These are phyloP conservation scores for Odontamblyopus lacepedii DNA, from an alignment of 2,797 vertebrate species.

Conservation along the genomic window DNA sequence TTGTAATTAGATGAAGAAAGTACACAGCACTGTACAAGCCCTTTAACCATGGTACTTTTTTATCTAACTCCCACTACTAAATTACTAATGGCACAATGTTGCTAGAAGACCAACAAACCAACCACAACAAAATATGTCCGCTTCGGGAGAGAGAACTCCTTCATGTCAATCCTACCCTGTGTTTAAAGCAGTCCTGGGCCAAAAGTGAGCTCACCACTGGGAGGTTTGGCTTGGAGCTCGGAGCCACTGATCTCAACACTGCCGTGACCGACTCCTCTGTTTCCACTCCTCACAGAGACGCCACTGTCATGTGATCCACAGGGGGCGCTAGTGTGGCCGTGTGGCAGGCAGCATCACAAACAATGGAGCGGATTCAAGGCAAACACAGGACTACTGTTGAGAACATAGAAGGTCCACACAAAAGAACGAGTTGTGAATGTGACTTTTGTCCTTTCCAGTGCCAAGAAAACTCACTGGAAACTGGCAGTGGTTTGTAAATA, in stretches of 20 bases:
- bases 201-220: slow-evolving; percentile 1
- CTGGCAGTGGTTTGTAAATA: neutral
- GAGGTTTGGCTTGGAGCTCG: slow-evolving; percentile 14
- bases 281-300: slow-evolving; percentile 16
- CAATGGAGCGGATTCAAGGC: slow-evolving; percentile 3
- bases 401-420: neutral
- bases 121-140: neutral
- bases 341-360: neutral
- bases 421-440: neutral
- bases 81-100: neutral
- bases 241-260: slow-evolving; percentile 49
- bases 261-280: slow-evolving; percentile 16
- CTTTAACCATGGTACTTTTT: too few relatives aligned
- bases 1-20: too few relatives aligned
- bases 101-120: neutral
- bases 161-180: neutral
- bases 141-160: neutral
- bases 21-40: too few relatives aligned
- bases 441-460: slow-evolving; percentile 1
- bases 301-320: neutral
- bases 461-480: neutral
- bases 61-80: neutral
- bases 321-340: neutral
- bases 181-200: neutral
- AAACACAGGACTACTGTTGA: neutral